Evolutionary conservation across 1,140 invertebrate genomes (phyloP), one percentile per base, ranked within the genome.

Genomic region (Homalodisca vitripennis): DNA sequence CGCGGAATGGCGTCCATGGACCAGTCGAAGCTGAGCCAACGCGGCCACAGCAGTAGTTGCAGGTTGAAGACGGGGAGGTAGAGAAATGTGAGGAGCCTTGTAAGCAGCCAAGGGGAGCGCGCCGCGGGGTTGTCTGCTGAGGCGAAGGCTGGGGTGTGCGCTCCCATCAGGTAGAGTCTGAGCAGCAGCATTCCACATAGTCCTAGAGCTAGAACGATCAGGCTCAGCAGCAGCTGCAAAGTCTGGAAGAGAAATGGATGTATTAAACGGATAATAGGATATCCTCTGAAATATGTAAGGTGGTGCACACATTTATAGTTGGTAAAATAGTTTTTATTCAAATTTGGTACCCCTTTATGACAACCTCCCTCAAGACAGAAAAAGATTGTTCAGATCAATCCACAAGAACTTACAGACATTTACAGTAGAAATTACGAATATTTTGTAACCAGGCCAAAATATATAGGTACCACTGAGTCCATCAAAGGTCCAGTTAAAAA

Each of bases 1-100:
- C 92, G 83, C 0, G 94, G 92, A 72, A 98, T 88, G 0, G 94
- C 88, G 73, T 95, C 94, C 95, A 97, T 97, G 2, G 93, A 94
- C 95, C 95, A 98, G 78, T 98, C 95, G 78, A 96, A 97, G 78
- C 93, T 95, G 30, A 98, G 81, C 55, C 87, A 87, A 71, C 86
- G 86, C 10, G 95, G 95, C 75, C 87, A 93, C 1, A 96, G 76
- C 29, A 98, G 79, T 73, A 98, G 85, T 75, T 86, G 84, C 70
- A 93, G 88, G 79, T 96, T 97, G 73, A 95, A 91, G 3, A 90
- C 88, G 1, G 94, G 94, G 57, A 98, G 84, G 77, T 94, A 96
- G 68, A 88, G 81, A 79, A 97, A 97, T 10, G 94, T 98, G 64
- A 95, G 84, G 24, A 89, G 81, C 53, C 92, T 83, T 20, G 90